Evolutionary conservation across 2,113 vertebrate genomes (phyloP).

Genomic region (Pluvianellus socialis): DNA sequence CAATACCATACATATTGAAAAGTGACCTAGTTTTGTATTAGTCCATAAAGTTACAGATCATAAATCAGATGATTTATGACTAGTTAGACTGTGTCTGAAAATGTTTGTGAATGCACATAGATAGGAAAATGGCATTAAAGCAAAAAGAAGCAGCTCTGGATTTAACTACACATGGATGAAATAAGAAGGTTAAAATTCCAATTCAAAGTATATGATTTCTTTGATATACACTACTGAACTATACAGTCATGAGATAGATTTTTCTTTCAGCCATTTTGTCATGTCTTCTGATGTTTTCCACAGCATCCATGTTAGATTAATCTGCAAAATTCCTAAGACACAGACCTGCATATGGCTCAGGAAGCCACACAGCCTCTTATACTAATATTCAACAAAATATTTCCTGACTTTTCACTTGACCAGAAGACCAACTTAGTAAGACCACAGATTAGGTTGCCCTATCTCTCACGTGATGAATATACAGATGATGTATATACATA

Average conservation of each 20-base stretch:
- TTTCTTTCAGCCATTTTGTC: not conserved
- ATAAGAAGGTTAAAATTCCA: not conserved
- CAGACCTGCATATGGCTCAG: rapidly evolving
- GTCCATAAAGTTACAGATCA: not conserved
- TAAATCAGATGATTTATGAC: not conserved
- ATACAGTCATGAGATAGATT: not conserved
- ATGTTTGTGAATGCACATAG: rapidly evolving
- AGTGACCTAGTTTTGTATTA: not conserved
- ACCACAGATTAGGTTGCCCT: not conserved
- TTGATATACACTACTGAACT: not conserved
- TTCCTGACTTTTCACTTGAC: not conserved
- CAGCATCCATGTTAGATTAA: not conserved
- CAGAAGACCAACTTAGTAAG: not conserved
- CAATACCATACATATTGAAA: not conserved
- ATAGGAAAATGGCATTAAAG: not conserved
- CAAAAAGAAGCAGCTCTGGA: not conserved
- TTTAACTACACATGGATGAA: not conserved
- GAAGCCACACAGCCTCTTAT: not conserved
- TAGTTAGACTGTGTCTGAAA: not conserved
- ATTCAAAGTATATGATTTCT: not conserved
- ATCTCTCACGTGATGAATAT: not conserved
- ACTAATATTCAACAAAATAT: not conserved
- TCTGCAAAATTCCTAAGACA: not conserved
- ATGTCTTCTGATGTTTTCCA: not conserved
- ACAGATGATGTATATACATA: not conserved